phyloP scores from a whole-genome alignment of 1,140 invertebrate genomes.

The Caenorhabditis inopinata region DNA sequence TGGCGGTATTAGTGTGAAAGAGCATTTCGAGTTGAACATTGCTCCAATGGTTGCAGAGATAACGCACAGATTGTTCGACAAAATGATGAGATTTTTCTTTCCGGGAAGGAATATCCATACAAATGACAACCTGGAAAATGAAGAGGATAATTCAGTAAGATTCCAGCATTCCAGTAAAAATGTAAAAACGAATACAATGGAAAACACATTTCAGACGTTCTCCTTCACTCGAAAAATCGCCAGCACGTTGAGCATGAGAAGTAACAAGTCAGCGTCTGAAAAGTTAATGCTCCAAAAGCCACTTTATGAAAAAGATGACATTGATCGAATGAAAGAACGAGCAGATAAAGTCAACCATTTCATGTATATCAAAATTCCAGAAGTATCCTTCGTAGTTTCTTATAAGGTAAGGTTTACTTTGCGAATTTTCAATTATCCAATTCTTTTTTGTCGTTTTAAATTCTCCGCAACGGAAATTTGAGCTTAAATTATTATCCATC shows the following conservation, averaged over 20 bases:
- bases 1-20: slow-evolving; percentile 94
- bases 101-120: slow-evolving; percentile 84
- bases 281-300: slow-evolving; percentile 56
- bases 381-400: slow-evolving; percentile 90
- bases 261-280: slow-evolving; percentile 22
- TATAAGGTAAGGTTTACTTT: slow-evolving; percentile 74
- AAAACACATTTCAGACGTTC: slow-evolving; percentile 30
- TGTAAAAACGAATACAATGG: not conserved
- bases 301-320: slow-evolving; percentile 75
- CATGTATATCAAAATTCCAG: slow-evolving; percentile 92
- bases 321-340: slow-evolving; percentile 97
- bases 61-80: slow-evolving; percentile 95
- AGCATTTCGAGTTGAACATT: slow-evolving; percentile 87
- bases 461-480: no score
- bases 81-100: slow-evolving; percentile 96
- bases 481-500: no score
- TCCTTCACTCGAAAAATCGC: slow-evolving; percentile 43
- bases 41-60: slow-evolving; percentile 87
- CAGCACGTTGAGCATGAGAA: slow-evolving; percentile 30
- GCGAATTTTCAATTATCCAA: slow-evolving; percentile 19
- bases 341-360: slow-evolving; percentile 98
- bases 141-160: slow-evolving; percentile 12
- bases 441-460: no score
- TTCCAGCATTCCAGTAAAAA: no score
- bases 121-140: slow-evolving; percentile 27